These are phyloP conservation scores for Chascanopsetta lugubris DNA, from an alignment of 2,113 vertebrate species.

Conservation along the genomic window DNA sequence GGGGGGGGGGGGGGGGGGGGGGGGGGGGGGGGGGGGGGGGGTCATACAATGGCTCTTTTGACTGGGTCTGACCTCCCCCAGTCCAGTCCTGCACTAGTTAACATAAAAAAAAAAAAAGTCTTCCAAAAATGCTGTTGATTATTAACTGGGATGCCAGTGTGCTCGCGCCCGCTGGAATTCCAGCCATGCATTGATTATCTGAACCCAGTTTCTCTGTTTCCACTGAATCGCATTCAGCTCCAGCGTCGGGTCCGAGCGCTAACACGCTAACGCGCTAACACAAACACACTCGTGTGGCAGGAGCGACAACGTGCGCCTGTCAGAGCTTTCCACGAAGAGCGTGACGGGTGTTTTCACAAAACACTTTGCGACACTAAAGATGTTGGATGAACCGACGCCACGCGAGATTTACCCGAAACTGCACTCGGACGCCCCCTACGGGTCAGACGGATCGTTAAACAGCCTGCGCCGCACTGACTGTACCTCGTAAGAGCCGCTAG, in stretches of 20 bases:
- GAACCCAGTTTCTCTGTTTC: slow-evolving; percentile 16
- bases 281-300: neutral
- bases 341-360: no score
- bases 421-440: no score
- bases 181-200: slow-evolving; percentile 63
- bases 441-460: no score
- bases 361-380: no score
- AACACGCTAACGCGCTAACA: no score
- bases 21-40: slow-evolving; percentile 26
- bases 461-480: no score
- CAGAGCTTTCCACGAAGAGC: no score
- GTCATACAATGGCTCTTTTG: slow-evolving; percentile 71
- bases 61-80: slow-evolving; percentile 46
- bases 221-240: slow-evolving; percentile 35
- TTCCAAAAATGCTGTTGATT: slow-evolving; percentile 57
- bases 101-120: slow-evolving; percentile 34
- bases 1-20: slow-evolving; percentile 17
- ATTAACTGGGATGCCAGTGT: slow-evolving; percentile 68
- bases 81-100: slow-evolving; percentile 31
- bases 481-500: no score
- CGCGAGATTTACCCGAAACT: no score
- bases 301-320: no score
- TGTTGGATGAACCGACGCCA: no score
- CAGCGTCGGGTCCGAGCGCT: slow-evolving; percentile 13
- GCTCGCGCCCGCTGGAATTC: slow-evolving; percentile 56